Evolutionary conservation across 2,113 vertebrate species (phyloP).

Genomic region (Siniperca chuatsi): DNA sequence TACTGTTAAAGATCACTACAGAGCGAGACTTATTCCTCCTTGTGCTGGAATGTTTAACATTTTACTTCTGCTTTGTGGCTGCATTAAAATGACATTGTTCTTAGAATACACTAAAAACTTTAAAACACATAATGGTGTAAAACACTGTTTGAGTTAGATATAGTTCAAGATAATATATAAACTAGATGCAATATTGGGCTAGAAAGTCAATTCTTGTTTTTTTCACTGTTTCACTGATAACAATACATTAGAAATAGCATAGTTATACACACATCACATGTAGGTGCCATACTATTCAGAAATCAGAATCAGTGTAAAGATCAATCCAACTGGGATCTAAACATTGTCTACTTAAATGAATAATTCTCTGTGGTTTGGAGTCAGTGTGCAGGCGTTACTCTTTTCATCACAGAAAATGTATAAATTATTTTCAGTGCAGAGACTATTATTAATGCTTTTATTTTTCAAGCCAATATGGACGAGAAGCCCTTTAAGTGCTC

Average conservation of each 20-base stretch:
- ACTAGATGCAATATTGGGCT: neutral
- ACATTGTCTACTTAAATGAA: neutral
- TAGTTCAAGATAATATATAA: constrained; percentile 15
- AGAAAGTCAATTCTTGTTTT: neutral
- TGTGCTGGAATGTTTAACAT: constrained; percentile 15
- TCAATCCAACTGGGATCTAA: neutral
- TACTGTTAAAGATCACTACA: constrained; percentile 33
- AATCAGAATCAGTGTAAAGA: neutral
- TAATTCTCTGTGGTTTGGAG: neutral
- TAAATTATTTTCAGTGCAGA: neutral
- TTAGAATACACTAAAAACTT: neutral
- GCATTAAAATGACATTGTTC: constrained; percentile 3
- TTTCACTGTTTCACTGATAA: neutral
- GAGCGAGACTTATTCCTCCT: constrained; percentile 10
- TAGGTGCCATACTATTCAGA: neutral
- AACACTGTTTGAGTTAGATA: neutral
- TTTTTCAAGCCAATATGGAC: neutral
- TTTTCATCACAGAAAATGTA: neutral
- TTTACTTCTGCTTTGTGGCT: constrained; percentile 32
- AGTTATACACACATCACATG: neutral
- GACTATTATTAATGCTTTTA: neutral
- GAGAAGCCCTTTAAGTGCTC: neutral
- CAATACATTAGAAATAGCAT: neutral
- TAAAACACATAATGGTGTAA: neutral
- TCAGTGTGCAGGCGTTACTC: neutral